These are phyloP conservation scores for Battus philenor DNA, from an alignment of 1,140 invertebrate species.

Conservation along the genomic window DNA sequence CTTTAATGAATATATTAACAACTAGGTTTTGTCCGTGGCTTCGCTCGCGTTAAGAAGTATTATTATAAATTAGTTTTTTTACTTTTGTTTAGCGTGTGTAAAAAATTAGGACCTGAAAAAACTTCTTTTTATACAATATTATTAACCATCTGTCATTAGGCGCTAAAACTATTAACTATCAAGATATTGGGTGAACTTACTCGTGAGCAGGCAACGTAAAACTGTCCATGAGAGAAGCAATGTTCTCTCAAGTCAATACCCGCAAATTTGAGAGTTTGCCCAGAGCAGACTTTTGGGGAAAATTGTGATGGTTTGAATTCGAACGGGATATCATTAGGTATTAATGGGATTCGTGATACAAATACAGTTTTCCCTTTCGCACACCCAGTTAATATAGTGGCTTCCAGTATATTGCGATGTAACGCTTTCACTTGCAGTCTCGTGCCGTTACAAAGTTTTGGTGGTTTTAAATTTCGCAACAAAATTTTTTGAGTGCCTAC, in stretches of 20 bases:
- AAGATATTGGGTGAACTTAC: conserved; percentile 11
- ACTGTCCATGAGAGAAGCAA: conserved; percentile 15
- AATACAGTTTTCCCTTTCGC: no score
- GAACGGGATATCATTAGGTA: no score
- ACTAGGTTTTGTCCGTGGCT: no score
- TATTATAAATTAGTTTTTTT: conserved; percentile 1
- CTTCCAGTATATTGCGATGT: conserved; percentile 16
- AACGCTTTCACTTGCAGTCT: conserved; percentile 13
- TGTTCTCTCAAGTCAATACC: conserved; percentile 5
- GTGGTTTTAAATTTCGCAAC: conserved; percentile 13
- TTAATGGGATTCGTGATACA: no score
- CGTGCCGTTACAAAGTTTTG: no score
- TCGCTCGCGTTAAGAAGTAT: no score
- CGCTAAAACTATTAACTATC: conserved; percentile 9
- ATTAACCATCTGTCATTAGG: conserved; percentile 13
- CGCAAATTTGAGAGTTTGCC: neutral
- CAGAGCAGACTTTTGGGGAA: conserved; percentile 5
- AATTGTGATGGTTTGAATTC: neutral
- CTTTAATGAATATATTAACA: no score
- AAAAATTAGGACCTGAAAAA: no score
- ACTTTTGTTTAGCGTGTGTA: conserved; percentile 11
- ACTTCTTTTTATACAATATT: conserved; percentile 4
- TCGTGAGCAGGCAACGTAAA: neutral
- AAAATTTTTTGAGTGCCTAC: conserved; percentile 1
- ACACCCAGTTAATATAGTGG: conserved; percentile 2